These are phyloP conservation scores for Labia minor DNA, from an alignment of 2,888 invertebrate genomes.

Conservation along the genomic window DNA sequence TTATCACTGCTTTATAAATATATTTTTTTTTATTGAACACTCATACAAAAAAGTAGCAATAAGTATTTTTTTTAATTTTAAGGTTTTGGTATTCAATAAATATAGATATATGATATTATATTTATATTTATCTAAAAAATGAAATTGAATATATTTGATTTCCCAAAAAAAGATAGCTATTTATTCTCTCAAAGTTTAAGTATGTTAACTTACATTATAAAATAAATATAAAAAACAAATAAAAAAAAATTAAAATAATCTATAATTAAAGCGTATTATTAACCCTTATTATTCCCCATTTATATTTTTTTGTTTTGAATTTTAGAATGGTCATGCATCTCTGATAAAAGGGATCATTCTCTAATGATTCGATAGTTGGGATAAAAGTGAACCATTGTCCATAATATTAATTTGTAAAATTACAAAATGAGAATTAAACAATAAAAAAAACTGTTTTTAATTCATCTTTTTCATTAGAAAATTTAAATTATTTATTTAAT, in stretches of 20 bases:
- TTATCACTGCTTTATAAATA: not conserved
- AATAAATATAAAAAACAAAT: not conserved
- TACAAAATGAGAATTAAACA: too few relatives aligned
- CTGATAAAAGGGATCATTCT: too few relatives aligned
- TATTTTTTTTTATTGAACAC: not conserved
- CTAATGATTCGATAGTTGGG: too few relatives aligned
- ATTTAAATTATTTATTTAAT: too few relatives aligned
- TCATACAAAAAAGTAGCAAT: not conserved
- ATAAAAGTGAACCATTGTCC: too few relatives aligned
- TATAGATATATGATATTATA: not conserved
- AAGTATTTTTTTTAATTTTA: not conserved
- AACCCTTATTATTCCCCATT: too few relatives aligned
- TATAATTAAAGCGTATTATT: not conserved
- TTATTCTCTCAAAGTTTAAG: conserved; percentile 8
- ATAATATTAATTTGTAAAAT: too few relatives aligned
- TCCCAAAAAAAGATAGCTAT: conserved; percentile 1
- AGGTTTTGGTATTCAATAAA: not conserved
- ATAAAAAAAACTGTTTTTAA: too few relatives aligned
- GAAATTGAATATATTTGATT: not conserved
- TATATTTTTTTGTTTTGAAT: too few relatives aligned
- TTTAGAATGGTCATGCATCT: too few relatives aligned
- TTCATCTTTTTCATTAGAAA: too few relatives aligned
- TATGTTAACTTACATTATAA: conserved; percentile 13
- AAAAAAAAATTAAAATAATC: not conserved
- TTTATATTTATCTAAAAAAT: not conserved